These are phyloP conservation scores for Phaethon lepturus DNA, from an alignment of 2,113 vertebrate genomes.

Conservation along the genomic window DNA sequence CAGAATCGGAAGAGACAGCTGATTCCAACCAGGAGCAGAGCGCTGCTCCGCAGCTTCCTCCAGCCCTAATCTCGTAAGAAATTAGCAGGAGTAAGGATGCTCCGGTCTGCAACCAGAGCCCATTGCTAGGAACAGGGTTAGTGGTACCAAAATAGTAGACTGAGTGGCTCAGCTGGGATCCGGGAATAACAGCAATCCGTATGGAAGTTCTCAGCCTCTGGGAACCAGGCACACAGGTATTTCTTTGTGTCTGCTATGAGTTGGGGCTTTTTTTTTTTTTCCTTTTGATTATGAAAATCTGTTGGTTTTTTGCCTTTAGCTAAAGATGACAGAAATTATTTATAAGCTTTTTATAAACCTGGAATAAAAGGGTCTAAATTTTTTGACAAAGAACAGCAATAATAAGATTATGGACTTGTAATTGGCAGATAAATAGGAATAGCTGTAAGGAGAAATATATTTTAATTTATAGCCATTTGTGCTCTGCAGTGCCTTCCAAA, in stretches of 20 bases:
- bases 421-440: background rate
- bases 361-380: background rate
- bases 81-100: background rate
- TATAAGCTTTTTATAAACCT: conserved; percentile 2
- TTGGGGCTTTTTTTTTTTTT: background rate
- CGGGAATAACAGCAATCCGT: background rate
- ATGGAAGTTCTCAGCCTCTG: background rate
- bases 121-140: background rate
- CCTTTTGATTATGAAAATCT: background rate
- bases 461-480: conserved; percentile 34
- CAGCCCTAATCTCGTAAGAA: background rate
- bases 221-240: conserved; percentile 59
- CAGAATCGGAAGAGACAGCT: conserved; percentile 58
- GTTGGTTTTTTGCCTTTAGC: background rate
- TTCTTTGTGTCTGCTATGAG: background rate
- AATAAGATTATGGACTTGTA: background rate
- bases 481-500: background rate
- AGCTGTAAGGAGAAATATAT: background rate
- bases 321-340: background rate
- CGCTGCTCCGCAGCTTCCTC: conserved; percentile 21
- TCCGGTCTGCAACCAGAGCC: background rate
- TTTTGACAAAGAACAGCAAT: background rate
- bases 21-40: conserved; percentile 44
- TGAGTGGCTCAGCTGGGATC: background rate
- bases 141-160: background rate